phyloP scores from a whole-genome alignment of 1,140 invertebrate species.

The Halictus rubicundus region DNA sequence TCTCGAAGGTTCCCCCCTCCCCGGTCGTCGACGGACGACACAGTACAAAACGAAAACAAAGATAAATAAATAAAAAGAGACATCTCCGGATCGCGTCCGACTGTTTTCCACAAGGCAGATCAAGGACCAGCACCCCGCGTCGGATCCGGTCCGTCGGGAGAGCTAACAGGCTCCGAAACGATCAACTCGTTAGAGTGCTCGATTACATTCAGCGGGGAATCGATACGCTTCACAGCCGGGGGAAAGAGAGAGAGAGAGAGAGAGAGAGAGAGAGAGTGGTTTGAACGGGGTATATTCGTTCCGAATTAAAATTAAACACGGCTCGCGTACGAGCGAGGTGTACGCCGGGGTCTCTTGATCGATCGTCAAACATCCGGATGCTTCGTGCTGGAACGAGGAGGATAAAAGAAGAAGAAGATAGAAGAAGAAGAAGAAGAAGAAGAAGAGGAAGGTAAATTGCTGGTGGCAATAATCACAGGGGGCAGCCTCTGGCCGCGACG shows the following conservation, averaged over 20 bases:
- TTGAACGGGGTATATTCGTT: not conserved
- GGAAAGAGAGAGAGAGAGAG: no score
- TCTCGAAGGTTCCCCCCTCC: no score
- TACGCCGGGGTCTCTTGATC: not conserved
- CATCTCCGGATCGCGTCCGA: no score
- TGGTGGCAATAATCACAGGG: conserved; percentile 45
- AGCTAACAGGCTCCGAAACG: conserved; percentile 7
- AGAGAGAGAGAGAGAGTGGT: no score
- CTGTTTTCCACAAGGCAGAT: no score
- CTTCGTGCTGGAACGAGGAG: not conserved
- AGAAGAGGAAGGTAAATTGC: not conserved
- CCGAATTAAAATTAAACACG: not conserved
- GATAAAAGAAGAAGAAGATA: no score
- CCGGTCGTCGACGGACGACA: not conserved
- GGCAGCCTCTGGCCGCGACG: not conserved
- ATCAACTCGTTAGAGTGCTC: not conserved
- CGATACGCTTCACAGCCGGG: not conserved
- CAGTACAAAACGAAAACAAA: no score
- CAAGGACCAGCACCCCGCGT: no score
- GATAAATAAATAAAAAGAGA: no score
- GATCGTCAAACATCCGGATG: not conserved
- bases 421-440: no score
- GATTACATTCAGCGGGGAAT: not conserved
- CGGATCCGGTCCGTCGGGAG: conserved; percentile 43
- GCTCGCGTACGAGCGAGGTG: not conserved